Base-by-base conservation (phyloP, 92 coral and sea anemone genomes). In the Porites lobata region DNA sequence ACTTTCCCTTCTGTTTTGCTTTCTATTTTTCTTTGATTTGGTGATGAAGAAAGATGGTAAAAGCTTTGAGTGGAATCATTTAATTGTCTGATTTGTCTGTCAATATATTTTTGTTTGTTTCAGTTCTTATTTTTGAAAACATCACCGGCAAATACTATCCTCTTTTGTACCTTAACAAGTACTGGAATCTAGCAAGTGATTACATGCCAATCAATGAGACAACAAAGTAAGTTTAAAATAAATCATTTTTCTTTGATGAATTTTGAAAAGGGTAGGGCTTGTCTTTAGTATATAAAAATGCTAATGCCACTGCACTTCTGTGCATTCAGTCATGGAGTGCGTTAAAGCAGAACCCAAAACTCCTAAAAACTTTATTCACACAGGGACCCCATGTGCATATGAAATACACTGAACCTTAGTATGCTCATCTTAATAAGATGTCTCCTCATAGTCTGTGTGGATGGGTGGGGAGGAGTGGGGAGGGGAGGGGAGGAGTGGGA, bases 121-220 rank as follows among this genome's bases (percentile, higher is more conserved):
- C 83, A 98, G 99, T 94, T 68, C 85, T 98, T 67, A 80, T 72
- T 19, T 98, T 98, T 85, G 99, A 98, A 61, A 92, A 96, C 69
- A 86, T 92, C 14, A 98, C 99, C 50, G 94, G 92, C 69, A 86
- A 82, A 22, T 98, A 98, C 78, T 98, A 65, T 77, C 99, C 99
- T 26, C 81, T 98, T 6, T 69, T 98, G 84, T 98, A 94, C 81
- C 89, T 98, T 59, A 98, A 98, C 89, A 96, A 83, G 69, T 98
- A 98, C 87, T 98, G 99, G 99, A 98, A 98, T 76, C 87, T 96
- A 18, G 95, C 91, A 57, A 94, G 99, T 82, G 99, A 98, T 9
- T 94, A 98, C 82, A 98, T 98, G 99, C 99, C 99, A 6, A 88
- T 98, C 84, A 98, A 98, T 77, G 99, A 96, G 56, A 98, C 99